Evolutionary conservation across 2,797 vertebrate genomes (phyloP).

Genomic region (Amblyraja radiata): DNA sequence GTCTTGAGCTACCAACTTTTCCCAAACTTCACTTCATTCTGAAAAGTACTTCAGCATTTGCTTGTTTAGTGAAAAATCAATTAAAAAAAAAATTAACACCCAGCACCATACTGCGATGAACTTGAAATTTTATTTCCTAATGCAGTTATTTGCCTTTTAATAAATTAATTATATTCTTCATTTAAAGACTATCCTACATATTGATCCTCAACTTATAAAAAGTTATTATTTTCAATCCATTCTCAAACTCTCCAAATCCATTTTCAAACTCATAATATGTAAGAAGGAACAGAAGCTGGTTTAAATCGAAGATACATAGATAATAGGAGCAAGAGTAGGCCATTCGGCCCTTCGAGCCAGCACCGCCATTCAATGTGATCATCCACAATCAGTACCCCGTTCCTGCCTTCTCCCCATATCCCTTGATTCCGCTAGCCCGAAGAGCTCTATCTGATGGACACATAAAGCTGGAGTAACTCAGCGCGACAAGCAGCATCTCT

Average conservation of each 20-base stretch:
- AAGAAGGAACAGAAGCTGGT: too few relatives aligned
- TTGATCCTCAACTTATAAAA: background rate
- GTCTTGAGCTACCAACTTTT: background rate
- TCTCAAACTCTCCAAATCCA: background rate
- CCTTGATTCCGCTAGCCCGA: too few relatives aligned
- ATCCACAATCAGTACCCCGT: too few relatives aligned
- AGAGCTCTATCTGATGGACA: too few relatives aligned
- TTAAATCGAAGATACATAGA: too few relatives aligned
- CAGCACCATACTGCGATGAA: background rate
- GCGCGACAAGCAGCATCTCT: too few relatives aligned
- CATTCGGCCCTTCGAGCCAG: too few relatives aligned
- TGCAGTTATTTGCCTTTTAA: background rate
- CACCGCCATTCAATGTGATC: too few relatives aligned
- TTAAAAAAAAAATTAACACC: background rate
- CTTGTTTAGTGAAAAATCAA: too few relatives aligned
- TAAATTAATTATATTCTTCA: background rate
- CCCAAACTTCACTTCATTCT: background rate
- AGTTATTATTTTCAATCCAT: background rate
- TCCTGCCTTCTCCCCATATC: too few relatives aligned
- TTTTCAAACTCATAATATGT: background rate
- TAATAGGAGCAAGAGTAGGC: too few relatives aligned
- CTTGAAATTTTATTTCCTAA: background rate
- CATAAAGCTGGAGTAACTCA: too few relatives aligned
- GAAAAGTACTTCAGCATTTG: background rate
- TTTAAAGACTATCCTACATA: background rate